Base-by-base conservation (phyloP, 2,888 invertebrate species). In the Brachylomia viminalis region DNA sequence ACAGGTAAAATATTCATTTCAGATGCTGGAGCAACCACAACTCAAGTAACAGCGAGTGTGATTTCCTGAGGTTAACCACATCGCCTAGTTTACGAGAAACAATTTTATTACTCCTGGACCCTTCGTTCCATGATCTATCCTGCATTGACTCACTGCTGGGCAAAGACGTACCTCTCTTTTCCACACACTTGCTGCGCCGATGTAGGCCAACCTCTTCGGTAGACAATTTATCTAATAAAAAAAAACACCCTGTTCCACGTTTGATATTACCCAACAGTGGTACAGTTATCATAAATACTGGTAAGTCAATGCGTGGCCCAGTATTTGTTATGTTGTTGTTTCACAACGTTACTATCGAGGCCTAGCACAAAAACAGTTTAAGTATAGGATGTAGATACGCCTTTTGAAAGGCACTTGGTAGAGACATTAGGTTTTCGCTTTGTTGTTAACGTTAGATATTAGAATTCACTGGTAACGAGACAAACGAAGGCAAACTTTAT, bases 241-340 rank as follows among this genome's bases (percentile, higher is more conserved):
- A 38, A 33, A 38, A 38, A 38, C 38, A 38, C 8, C 15, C 17
- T 30, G n/a, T 47, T 58, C 42, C n/a, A 62, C 56, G 23, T 71
- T 58, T 52, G 23, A 47, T 66, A 75, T 79, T 79, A 33, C 62
- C 13, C 72, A 86, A 86, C 58, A 62, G 20, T 58, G 59, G 72
- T 5, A 58, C 64, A 79, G 77, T 73, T 77, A 79, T 78, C 77
- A 82, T 84, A 86, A 79, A 82, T 73, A 66, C 47, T 67, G 49
- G 49, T 72, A 77, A 79, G 79, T 72, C 67, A 80, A 47, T 79
- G 65, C 73, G 68, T 70, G 71, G 62, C 80, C 77, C 70, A 76
- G 68, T 80, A 77, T 87, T 79, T 80, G 75, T 86, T 83, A 75
- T 77, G 77, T 68, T 47, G 71, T 64, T n/a, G 74, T 87, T 84